Conservation (phyloP, 2,113 vertebrate species). For the Muscicapa adusta region DNA sequence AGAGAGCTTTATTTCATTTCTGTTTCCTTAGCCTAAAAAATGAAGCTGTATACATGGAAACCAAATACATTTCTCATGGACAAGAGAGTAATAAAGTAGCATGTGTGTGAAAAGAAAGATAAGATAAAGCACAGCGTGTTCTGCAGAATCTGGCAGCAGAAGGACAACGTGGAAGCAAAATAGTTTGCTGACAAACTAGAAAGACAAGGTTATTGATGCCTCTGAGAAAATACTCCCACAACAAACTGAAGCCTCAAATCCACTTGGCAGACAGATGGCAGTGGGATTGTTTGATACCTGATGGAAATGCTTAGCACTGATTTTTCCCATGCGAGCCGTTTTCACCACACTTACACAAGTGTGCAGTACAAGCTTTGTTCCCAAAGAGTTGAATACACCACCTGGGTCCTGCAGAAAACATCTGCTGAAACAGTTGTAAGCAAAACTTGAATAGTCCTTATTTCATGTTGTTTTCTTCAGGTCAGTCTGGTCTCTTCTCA, state of each 20-base stretch:
- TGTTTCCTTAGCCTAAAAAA: constrained; percentile 43
- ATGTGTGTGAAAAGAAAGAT: not conserved
- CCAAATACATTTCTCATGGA: not conserved
- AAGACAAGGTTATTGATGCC: constrained; percentile 41
- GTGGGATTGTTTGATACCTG: not conserved
- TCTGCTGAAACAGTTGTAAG: constrained; percentile 19
- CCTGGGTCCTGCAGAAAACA: constrained; percentile 49
- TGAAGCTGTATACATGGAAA: constrained; percentile 19
- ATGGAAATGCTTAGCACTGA: constrained; percentile 1
- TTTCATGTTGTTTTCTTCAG: constrained; percentile 25
- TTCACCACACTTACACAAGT: not conserved
- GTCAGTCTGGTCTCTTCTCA: constrained; percentile 60
- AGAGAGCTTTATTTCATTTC: constrained; percentile 43
- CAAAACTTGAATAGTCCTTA: constrained; percentile 24
- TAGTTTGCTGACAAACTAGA: constrained; percentile 38
- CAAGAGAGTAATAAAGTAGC: not conserved
- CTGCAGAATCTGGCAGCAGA: constrained; percentile 45
- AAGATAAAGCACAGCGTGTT: not conserved
- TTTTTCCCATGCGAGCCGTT: constrained; percentile 12
- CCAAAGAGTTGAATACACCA: constrained; percentile 30
- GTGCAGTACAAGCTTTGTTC: not conserved
- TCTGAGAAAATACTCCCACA: constrained; percentile 40
- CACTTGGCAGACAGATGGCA: constrained; percentile 32
- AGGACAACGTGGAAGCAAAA: constrained; percentile 35
- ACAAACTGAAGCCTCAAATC: not conserved